phyloP scores from a whole-genome alignment of 2,797 vertebrate species.

The Mormyrus proboscirostris region DNA sequence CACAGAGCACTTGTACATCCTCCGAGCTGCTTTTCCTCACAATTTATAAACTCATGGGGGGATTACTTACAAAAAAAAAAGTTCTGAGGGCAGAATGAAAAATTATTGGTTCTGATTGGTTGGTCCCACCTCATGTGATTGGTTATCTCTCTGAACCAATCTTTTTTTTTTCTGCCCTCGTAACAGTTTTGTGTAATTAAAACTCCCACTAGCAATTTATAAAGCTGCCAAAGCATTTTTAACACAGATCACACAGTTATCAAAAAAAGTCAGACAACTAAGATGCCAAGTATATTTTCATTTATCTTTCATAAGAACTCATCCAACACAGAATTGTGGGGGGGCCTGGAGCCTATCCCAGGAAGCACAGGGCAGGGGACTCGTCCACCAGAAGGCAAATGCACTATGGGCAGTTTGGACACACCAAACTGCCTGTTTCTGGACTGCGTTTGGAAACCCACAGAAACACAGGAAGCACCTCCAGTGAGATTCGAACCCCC shows the following conservation, averaged over 20 bases:
- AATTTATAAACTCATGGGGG: not conserved
- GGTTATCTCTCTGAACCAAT: not conserved
- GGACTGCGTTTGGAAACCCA: not conserved
- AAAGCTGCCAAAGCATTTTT: not conserved
- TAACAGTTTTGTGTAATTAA: not conserved
- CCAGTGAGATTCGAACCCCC: not conserved
- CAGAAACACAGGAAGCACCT: not conserved
- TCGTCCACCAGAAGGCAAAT: not conserved
- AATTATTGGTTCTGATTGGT: not conserved
- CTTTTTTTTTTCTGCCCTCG: not conserved
- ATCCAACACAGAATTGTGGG: not conserved
- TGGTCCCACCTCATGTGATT: not conserved
- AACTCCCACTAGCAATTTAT: not conserved
- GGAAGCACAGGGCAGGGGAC: not conserved
- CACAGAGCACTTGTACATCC: not conserved
- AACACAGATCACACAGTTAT: not conserved
- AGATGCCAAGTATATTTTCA: not conserved
- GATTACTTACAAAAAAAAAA: not conserved
- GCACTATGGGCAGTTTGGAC: not conserved
- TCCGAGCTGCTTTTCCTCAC: not conserved
- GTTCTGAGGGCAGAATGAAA: not conserved
- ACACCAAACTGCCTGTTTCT: not conserved
- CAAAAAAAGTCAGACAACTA: not conserved
- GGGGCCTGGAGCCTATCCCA: not conserved
- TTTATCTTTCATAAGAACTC: not conserved